A percentile compares a stretch with the other conserved stretches of the same genome.
These are phyloP conservation scores for Salmo trutta DNA, from an alignment of 2,797 vertebrate species.

Conservation along the genomic window DNA sequence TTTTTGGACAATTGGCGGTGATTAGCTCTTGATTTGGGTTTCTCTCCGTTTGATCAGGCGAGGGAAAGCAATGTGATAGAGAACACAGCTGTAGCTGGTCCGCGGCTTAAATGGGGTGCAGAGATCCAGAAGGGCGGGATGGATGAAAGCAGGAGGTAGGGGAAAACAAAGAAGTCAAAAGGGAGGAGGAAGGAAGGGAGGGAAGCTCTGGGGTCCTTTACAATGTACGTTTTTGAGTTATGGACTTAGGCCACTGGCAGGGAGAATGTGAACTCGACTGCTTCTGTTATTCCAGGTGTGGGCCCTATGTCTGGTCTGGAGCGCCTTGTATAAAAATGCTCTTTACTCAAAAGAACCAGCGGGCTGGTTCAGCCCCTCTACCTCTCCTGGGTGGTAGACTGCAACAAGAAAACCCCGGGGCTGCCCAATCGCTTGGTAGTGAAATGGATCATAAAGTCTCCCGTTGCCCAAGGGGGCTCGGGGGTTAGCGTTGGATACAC, in stretches of 20 bases:
- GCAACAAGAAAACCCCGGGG: conserved; percentile 36
- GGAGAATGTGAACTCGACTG: conserved; percentile 38
- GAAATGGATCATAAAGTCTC: conserved; percentile 42
- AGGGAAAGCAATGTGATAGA: conserved; percentile 25
- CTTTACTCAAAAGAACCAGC: conserved; percentile 43
- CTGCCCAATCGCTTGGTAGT: conserved; percentile 35
- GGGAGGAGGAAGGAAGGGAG: neutral
- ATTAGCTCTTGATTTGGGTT: conserved; percentile 68
- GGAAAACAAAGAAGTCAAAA: neutral
- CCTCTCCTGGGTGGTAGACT: conserved; percentile 34
- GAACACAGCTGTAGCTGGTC: conserved; percentile 51
- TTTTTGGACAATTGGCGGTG: conserved; percentile 72
- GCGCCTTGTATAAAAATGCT: conserved; percentile 40
- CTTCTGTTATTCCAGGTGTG: conserved; percentile 65
- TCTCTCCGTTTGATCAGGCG: conserved; percentile 57
- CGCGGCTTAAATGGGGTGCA: conserved; percentile 47
- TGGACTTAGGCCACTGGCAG: conserved; percentile 49
- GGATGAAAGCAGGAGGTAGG: neutral
- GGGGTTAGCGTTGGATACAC: conserved; percentile 39
- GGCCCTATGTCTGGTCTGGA: conserved; percentile 7
- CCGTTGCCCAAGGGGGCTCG: conserved; percentile 35
- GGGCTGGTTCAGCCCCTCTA: conserved; percentile 17
- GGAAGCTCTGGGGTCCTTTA: conserved; percentile 33
- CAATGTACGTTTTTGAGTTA: conserved; percentile 51
- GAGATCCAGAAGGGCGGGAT: conserved; percentile 33